These are phyloP conservation scores for Gila robusta DNA, from an alignment of 2,797 vertebrate species.

Conservation along the genomic window DNA sequence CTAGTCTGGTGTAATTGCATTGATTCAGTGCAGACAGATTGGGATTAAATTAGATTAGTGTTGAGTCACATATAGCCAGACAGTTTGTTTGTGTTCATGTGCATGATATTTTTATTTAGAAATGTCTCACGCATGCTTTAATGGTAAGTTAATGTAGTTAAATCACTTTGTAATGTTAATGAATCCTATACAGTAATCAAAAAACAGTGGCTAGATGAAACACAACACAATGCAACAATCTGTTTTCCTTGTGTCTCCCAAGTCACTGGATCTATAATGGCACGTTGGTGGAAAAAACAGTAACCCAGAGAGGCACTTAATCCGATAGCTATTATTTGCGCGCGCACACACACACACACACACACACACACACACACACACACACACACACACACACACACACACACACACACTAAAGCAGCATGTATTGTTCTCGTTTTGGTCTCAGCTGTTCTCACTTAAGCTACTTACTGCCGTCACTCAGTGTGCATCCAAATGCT, in stretches of 20 bases:
- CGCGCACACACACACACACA: neutral
- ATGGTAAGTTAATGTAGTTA: neutral
- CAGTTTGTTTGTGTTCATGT: neutral
- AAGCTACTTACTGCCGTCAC: slow-evolving; percentile 9
- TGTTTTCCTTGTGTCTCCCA: neutral
- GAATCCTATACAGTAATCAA: neutral
- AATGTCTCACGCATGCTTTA: neutral
- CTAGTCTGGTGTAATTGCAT: neutral
- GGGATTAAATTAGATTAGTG: slow-evolving; percentile 38
- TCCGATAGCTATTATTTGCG: neutral
- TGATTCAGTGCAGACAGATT: slow-evolving; percentile 32
- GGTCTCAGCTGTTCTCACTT: slow-evolving; percentile 36
- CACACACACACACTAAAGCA: neutral
- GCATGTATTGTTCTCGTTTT: slow-evolving; percentile 13
- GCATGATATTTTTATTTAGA: neutral
- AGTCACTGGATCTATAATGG: slow-evolving; percentile 9
- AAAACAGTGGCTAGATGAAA: neutral
- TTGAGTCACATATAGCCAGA: neutral
- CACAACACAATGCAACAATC: slow-evolving; percentile 9
- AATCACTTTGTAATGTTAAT: slow-evolving; percentile 13
- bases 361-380: neutral
- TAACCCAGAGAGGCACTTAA: slow-evolving; percentile 12
- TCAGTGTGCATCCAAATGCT: neutral
- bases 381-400: neutral
- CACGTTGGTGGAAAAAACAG: slow-evolving; percentile 10